Evolutionary conservation across 2,797 vertebrate genomes (phyloP).

Genomic region (Alfaro cultratus): DNA sequence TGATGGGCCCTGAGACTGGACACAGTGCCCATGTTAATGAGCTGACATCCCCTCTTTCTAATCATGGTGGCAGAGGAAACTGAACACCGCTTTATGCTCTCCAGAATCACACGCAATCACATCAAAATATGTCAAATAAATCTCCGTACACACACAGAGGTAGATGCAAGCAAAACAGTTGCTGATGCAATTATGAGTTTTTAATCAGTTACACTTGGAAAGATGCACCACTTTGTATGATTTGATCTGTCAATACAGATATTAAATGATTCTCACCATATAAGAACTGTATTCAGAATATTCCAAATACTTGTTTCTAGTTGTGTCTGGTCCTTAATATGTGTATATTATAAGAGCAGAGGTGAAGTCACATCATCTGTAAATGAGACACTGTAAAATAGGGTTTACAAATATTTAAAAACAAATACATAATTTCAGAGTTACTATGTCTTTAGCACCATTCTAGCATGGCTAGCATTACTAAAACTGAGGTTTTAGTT

Average conservation of each 20-base stretch:
- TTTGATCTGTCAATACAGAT: background rate
- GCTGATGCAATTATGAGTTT: background rate
- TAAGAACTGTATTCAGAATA: background rate
- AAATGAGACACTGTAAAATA: background rate
- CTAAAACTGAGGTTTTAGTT: background rate
- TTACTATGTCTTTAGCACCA: background rate
- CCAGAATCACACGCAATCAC: slow-evolving; percentile 22
- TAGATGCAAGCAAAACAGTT: slow-evolving; percentile 8
- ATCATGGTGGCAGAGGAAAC: slow-evolving; percentile 53
- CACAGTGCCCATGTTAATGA: slow-evolving; percentile 70
- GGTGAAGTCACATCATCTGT: background rate
- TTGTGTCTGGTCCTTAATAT: background rate
- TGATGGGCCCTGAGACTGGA: slow-evolving; percentile 70
- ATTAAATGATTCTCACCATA: background rate
- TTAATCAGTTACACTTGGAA: background rate
- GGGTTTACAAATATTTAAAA: background rate
- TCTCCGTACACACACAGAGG: slow-evolving; percentile 15
- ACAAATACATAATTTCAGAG: background rate
- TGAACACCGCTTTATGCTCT: slow-evolving; percentile 46
- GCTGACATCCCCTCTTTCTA: slow-evolving; percentile 62
- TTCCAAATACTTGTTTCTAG: background rate
- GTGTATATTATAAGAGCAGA: background rate
- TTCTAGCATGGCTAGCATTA: background rate
- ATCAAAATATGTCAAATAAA: slow-evolving; percentile 24
- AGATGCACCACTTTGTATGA: background rate